phyloP scores from a whole-genome alignment of 2,888 invertebrate species.

The Acrobasis consociella region DNA sequence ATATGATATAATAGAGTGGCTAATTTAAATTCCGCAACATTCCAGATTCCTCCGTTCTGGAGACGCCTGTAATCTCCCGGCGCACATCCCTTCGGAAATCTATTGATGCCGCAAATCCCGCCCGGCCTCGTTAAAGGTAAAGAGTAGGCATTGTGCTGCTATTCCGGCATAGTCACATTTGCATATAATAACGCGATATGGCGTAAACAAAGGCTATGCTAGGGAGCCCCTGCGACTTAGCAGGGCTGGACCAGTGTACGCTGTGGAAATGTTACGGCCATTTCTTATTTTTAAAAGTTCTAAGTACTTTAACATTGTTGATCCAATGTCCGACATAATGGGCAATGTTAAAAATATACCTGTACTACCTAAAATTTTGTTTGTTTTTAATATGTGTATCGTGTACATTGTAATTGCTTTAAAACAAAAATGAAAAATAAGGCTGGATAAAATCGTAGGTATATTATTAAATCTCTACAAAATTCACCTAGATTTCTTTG shows the following conservation, averaged over 20 bases:
- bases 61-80: slow-evolving; percentile 43
- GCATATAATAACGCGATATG: slow-evolving; percentile 13
- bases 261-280: background rate
- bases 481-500: too few species aligned
- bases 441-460: too few species aligned
- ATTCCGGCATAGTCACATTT: slow-evolving; percentile 7
- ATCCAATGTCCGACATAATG: too few species aligned
- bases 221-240: background rate
- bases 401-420: too few species aligned
- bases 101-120: slow-evolving; percentile 48
- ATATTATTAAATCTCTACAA: too few species aligned
- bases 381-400: too few species aligned
- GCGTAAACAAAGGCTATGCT: slow-evolving; percentile 8
- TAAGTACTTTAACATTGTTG: too few species aligned
- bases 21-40: slow-evolving; percentile 33
- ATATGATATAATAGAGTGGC: slow-evolving; percentile 28
- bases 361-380: too few species aligned
- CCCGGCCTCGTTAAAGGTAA: slow-evolving; percentile 41
- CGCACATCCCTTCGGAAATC: slow-evolving; percentile 47
- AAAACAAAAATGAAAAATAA: too few species aligned
- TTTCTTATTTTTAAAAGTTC: background rate
- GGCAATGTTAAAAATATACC: too few species aligned
- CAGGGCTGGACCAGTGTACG: background rate
- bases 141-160: slow-evolving; percentile 14
- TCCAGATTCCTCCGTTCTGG: slow-evolving; percentile 31